A percentile compares a stretch with the other conserved stretches of the same genome.
Conservation (phyloP, 2,888 invertebrate genomes). For the Pristionchus maxplancki region DNA sequence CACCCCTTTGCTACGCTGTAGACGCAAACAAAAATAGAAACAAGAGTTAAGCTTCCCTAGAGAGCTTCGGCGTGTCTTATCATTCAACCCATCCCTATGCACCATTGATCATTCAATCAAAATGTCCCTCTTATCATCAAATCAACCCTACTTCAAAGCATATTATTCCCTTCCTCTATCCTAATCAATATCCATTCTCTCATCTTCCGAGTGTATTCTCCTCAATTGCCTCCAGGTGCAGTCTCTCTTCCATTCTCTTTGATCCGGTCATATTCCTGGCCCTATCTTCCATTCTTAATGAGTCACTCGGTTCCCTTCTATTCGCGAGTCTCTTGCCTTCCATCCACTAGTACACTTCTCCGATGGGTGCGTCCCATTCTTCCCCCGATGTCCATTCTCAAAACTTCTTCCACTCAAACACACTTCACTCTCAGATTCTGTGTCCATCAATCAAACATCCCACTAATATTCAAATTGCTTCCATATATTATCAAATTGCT, state of each 20-base stretch:
- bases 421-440: constrained; percentile 42
- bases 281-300: constrained; percentile 24
- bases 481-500: neutral
- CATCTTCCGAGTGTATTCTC: neutral
- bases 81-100: constrained; percentile 26
- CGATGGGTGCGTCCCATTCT: neutral
- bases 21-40: constrained; percentile 22
- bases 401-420: neutral
- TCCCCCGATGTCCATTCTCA: constrained; percentile 2
- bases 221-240: constrained; percentile 1
- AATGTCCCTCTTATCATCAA: constrained; percentile 13
- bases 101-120: constrained; percentile 33
- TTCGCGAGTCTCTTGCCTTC: constrained; percentile 41
- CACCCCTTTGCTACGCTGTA: neutral
- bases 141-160: neutral
- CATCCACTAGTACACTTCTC: constrained; percentile 23
- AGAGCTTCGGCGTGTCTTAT: neutral
- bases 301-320: constrained; percentile 19
- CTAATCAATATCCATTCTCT: neutral
- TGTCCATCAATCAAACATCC: constrained; percentile 43
- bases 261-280: constrained; percentile 35
- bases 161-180: neutral
- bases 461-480: constrained; percentile 18
- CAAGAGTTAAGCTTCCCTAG: constrained; percentile 30
- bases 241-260: neutral